phyloP scores from a whole-genome alignment of 2,113 vertebrate genomes.

The Sterrhoptilus dennistouni region DNA sequence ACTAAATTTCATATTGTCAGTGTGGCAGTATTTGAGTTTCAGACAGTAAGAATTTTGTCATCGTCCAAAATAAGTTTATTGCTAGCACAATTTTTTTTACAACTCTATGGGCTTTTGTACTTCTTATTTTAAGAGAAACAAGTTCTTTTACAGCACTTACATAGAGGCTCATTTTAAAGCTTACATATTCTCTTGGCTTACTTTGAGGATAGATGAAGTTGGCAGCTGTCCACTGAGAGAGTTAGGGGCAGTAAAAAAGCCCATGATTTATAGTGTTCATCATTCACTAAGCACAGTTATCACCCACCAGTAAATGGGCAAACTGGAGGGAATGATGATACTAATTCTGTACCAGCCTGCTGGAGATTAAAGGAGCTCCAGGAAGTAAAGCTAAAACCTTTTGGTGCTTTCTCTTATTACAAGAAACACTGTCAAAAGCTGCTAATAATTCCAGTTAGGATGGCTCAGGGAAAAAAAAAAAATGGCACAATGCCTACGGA shows the following conservation, averaged over 20 bases:
- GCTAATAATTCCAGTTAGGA: neutral
- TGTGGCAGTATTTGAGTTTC: neutral
- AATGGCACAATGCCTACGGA: neutral
- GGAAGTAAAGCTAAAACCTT: neutral
- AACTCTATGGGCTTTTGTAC: neutral
- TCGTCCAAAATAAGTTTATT: constrained; percentile 25
- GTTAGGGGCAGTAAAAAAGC: neutral
- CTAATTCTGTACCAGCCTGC: neutral
- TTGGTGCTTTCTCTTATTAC: neutral
- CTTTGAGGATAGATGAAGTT: neutral
- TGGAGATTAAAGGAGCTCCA: neutral
- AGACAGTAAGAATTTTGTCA: constrained; percentile 21
- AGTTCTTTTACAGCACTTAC: constrained; percentile 2
- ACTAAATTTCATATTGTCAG: neutral
- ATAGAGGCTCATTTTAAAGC: neutral
- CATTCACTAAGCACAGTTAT: constrained; percentile 8
- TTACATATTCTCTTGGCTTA: neutral
- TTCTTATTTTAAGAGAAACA: constrained; percentile 6
- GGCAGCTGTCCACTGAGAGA: neutral
- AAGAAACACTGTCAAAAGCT: neutral
- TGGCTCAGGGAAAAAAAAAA: neutral
- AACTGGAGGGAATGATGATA: neutral
- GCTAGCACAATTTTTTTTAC: neutral
- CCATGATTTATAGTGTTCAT: neutral
- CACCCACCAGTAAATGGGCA: neutral